phyloP scores from a whole-genome alignment of 2,113 vertebrate species.

The Scytalopus superciliaris region DNA sequence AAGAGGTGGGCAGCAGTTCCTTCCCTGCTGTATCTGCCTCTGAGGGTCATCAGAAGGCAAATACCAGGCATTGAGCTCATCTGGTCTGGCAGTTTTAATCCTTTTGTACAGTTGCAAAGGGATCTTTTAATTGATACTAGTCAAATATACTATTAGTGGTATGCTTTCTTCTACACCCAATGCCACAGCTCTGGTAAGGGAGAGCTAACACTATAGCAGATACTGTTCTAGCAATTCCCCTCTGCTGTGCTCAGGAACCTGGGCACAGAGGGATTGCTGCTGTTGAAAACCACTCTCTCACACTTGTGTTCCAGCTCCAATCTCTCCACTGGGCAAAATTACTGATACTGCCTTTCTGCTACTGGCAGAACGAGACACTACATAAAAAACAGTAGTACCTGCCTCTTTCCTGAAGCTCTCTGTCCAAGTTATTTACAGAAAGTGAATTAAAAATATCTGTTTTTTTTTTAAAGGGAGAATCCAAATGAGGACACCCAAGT shows the following conservation, averaged over 20 bases:
- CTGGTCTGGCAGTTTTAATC: neutral
- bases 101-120: neutral
- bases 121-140: neutral
- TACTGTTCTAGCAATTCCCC: neutral
- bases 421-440: neutral
- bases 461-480: neutral
- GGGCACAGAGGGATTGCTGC: fast-evolving
- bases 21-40: neutral
- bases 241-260: fast-evolving
- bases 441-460: neutral
- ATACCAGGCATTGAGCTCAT: neutral
- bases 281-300: neutral
- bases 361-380: neutral
- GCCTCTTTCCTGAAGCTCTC: neutral
- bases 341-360: neutral
- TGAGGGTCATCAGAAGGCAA: neutral
- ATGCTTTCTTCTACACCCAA: neutral
- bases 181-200: fast-evolving
- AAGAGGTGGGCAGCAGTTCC: neutral
- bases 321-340: neutral
- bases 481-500: neutral
- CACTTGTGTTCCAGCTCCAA: fast-evolving
- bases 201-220: neutral
- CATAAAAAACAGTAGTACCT: neutral
- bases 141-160: neutral